phyloP scores from a whole-genome alignment of 2,113 vertebrate species.

The Falcunculus frontatus region DNA sequence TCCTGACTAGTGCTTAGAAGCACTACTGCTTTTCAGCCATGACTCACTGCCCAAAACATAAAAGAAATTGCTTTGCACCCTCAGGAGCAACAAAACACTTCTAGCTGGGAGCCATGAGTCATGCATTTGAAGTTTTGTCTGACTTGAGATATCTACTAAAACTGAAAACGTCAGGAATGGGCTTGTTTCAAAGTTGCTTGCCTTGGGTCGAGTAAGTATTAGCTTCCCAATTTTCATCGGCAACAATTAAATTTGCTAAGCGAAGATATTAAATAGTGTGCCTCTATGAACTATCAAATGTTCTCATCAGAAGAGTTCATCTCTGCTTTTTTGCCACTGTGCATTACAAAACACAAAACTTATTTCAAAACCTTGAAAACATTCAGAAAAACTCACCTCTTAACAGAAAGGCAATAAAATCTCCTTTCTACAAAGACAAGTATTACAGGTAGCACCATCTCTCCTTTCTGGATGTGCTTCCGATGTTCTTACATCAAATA shows the following conservation, averaged over 20 bases:
- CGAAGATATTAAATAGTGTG: not conserved
- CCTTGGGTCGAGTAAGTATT: not conserved
- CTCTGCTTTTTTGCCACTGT: not conserved
- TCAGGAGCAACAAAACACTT: not conserved
- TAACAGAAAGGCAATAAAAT: not conserved
- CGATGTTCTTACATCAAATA: not conserved
- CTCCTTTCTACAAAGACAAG: not conserved
- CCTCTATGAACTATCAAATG: not conserved
- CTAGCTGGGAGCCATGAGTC: not conserved
- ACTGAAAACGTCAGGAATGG: slow-evolving; percentile 14
- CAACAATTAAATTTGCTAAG: not conserved
- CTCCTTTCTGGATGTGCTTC: not conserved
- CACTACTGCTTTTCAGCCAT: not conserved
- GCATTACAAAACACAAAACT: not conserved
- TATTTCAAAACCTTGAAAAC: not conserved
- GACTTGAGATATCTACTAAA: not conserved
- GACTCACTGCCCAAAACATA: not conserved
- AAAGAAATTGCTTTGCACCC: not conserved
- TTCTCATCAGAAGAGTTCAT: not conserved
- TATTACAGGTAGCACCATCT: not conserved
- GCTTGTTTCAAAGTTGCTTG: slow-evolving; percentile 18
- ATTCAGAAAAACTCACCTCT: not conserved
- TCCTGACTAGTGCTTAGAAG: not conserved
- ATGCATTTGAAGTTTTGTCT: not conserved
- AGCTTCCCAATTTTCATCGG: not conserved